A percentile compares a stretch with the other conserved stretches of the same genome.
Conservation (phyloP, 2,113 vertebrate genomes). For the Prinia subflava region DNA sequence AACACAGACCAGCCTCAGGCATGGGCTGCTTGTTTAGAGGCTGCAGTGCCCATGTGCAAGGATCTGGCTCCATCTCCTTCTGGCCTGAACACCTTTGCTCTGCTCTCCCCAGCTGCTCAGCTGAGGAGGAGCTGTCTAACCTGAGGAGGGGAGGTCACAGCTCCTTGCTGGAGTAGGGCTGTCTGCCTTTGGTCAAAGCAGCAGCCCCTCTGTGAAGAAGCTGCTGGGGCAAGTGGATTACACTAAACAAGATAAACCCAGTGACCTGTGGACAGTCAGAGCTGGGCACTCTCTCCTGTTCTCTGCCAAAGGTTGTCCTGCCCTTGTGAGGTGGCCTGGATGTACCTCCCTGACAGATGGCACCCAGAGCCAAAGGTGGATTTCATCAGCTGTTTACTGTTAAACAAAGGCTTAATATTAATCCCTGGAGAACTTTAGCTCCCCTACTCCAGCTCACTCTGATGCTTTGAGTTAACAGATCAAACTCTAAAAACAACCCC, state of each 20-base stretch:
- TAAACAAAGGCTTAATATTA: conserved; percentile 50
- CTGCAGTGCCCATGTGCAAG: rapidly evolving
- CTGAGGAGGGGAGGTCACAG: background rate
- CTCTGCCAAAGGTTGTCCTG: background rate
- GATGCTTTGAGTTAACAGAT: background rate
- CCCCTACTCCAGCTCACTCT: background rate
- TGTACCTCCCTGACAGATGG: conserved; percentile 7
- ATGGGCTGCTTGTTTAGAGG: background rate
- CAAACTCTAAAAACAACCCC: background rate
- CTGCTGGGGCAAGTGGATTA: background rate
- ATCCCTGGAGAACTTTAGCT: conserved; percentile 10
- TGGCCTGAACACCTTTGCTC: background rate
- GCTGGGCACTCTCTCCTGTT: background rate
- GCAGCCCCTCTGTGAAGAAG: background rate
- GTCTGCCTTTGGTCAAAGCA: background rate
- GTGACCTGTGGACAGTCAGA: background rate
- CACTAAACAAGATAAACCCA: background rate
- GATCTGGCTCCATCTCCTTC: background rate
- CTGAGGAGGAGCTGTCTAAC: background rate
- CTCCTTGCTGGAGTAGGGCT: background rate
- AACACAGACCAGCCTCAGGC: background rate
- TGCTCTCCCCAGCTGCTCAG: background rate
- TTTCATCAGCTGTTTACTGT: conserved; percentile 23
- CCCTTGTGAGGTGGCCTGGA: background rate
- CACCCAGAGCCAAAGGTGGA: conserved; percentile 3